A percentile compares a stretch with the other conserved stretches of the same genome.
Conservation (phyloP, 2,888 invertebrate species). For the Magallana nippona region DNA sequence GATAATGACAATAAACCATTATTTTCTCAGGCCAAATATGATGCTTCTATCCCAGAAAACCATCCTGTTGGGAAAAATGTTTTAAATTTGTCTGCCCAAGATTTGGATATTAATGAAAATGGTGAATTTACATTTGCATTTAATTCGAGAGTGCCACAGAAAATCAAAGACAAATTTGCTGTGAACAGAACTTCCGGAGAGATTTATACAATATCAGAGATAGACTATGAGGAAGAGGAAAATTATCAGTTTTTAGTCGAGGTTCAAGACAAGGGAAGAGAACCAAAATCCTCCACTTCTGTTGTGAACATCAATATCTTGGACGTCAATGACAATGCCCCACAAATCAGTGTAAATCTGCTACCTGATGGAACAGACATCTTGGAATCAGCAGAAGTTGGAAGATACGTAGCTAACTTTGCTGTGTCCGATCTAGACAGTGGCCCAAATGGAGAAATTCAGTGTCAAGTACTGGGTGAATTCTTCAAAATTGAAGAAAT, state of each 20-base stretch:
- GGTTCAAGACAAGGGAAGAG: slow-evolving; percentile 67
- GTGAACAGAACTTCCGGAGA: slow-evolving; percentile 93
- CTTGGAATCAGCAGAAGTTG: slow-evolving; percentile 87
- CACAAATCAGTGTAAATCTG: slow-evolving; percentile 90
- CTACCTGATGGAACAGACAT: slow-evolving; percentile 86
- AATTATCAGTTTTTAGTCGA: slow-evolving; percentile 86
- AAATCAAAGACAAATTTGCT: slow-evolving; percentile 65
- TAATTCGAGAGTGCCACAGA: slow-evolving; percentile 61
- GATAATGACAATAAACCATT: slow-evolving; percentile 71
- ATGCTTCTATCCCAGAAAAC: slow-evolving; percentile 68
- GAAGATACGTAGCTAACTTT: slow-evolving; percentile 95
- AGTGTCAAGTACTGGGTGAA: slow-evolving; percentile 65
- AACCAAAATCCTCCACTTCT: slow-evolving; percentile 81
- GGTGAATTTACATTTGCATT: slow-evolving; percentile 81
- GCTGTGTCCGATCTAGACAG: slow-evolving; percentile 83
- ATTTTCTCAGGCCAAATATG: slow-evolving; percentile 64
- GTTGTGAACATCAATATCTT: slow-evolving; percentile 81
- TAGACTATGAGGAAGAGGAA: slow-evolving; percentile 89
- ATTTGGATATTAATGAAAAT: slow-evolving; percentile 91
- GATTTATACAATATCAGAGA: slow-evolving; percentile 87
- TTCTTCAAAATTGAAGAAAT: slow-evolving; percentile 61
- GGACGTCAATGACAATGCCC: slow-evolving; percentile 93
- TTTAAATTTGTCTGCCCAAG: slow-evolving; percentile 86
- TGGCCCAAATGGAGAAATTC: slow-evolving; percentile 69
- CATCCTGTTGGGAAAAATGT: slow-evolving; percentile 61